Evolutionary conservation across 2,797 vertebrate genomes (phyloP), one percentile per base, ranked within the genome.

Genomic region (Microctenopoma stevenorrisi): DNA sequence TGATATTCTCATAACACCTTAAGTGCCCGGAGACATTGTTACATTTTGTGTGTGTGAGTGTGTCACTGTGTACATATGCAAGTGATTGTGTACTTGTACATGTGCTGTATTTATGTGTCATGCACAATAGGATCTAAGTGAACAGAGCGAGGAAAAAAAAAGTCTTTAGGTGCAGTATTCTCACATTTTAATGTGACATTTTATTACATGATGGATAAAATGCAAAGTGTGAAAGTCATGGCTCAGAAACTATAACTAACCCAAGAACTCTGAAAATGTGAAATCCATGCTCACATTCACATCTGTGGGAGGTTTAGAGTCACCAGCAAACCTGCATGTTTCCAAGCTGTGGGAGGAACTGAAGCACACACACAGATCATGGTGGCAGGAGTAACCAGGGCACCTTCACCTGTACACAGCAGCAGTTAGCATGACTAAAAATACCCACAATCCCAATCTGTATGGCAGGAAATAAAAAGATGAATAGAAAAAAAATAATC

Each of bases 1-100:
- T 76, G 74, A 74, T 82, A 74, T 81, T 81, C 86, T 84, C 72
- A 71, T 66, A 86, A 76, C 79, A 74, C 75, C 64, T 69, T 30
- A 58, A 68, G 55, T 1, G 62, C 62, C 79, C 28, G 30, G 48
- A 83, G 71, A 82, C 53, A 33, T 13, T 7, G 26, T 57, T 78
- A 51, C 4, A 47, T 51, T 48, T 30, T 55, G 28, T 40, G 38
- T 26, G 14, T 44, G n/a, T 8, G 38, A 35, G 60, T 72, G 67
- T 55, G 54, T 26, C 11, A 14, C 56, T 78, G 56, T 38, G 51
- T 33, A 6, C 7, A 6, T 33, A 6, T 33, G 30, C 7, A 6
- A 5, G 30, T 33, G 46, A 35, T 14, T 15, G 33, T 5, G 22
- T 40, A 13, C 30, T 16, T 14, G 40, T 30, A 49, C 51, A 55